A percentile compares a stretch with the other conserved stretches of the same genome.
Conservation (phyloP, 2,113 vertebrate genomes). For the Myxocyprinus asiaticus region DNA sequence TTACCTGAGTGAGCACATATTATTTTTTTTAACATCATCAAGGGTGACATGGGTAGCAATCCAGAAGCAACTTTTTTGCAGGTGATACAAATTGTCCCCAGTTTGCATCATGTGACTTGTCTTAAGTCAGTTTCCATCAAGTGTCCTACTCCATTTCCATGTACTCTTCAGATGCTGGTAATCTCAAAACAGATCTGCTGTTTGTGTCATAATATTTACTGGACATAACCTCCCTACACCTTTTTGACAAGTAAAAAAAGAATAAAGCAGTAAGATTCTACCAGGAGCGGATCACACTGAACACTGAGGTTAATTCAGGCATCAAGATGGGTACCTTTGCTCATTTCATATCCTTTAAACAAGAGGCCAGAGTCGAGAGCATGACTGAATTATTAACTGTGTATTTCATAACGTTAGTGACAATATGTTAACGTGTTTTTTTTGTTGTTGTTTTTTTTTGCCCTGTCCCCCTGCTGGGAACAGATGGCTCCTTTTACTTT, state of each 20-base stretch:
- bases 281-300: constrained; percentile 38
- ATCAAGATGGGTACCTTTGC: constrained; percentile 55
- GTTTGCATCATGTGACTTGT: constrained; percentile 11
- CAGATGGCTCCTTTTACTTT: constrained; percentile 99
- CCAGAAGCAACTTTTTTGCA: neutral
- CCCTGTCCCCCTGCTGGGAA: constrained; percentile 87
- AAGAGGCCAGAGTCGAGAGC: constrained; percentile 82
- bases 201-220: constrained; percentile 12
- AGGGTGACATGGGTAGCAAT: neutral
- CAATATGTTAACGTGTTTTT: constrained; percentile 99
- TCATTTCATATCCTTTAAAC: constrained; percentile 77
- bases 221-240: constrained; percentile 26
- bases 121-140: neutral
- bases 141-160: neutral
- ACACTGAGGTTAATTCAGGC: constrained; percentile 62
- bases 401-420: constrained; percentile 99
- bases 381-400: constrained; percentile 98
- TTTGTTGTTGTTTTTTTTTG: constrained; percentile 61
- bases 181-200: neutral
- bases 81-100: neutral
- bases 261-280: constrained; percentile 59
- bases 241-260: constrained; percentile 59
- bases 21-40: neutral
- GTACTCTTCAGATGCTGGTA: neutral
- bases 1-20: no score